Evolutionary conservation across 2,888 invertebrate genomes (phyloP), one percentile per base, ranked within the genome.

Genomic region (Cinara cedri): DNA sequence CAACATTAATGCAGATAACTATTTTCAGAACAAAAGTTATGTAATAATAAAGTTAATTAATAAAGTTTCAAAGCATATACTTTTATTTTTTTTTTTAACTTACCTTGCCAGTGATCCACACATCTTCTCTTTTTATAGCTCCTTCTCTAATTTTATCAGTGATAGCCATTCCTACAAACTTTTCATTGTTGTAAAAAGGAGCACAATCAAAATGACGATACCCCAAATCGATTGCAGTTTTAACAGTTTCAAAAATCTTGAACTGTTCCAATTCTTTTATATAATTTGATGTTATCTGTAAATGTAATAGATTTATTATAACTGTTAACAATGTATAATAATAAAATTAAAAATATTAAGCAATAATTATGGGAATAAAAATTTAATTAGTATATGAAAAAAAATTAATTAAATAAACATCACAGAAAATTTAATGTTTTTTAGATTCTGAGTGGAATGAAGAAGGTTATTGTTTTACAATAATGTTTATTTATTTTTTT

Each of bases 171-270:
- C 93, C 93, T 0, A 93, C 88, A 85, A 92, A 92, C 1, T 90
- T 89, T 84, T 92, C 92, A 46, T 92, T 90, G 24, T 89, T 87
- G 84, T 94, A 94, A 16, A 90, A 86, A 83, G 89, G 88, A 11
- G 92, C 91, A 81, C 93, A 91, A 84, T 94, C 94, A 81, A 94
- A 88, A 84, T 92, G 91, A 0, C 92, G 88, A 84, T 94, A 94
- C 0, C 94, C 94, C 57, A 90, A 86, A 83, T 92, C 91, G 78
- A 94, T 90, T 4, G 93, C 93, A 84, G 91, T 89, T 75, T 90
- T 89, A 8, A 93, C 88, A 0, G 91, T 91, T 82, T 90, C 89
- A 0, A 87, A 87, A 0, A 90, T 90, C 84, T 91, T 89, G 54
- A 89, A 90, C 51, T 90, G 88, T 83, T 89, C 88, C 1, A 19